Evolutionary conservation across 2,888 invertebrate species (phyloP).

Genomic region (Microctonus hyperodae): DNA sequence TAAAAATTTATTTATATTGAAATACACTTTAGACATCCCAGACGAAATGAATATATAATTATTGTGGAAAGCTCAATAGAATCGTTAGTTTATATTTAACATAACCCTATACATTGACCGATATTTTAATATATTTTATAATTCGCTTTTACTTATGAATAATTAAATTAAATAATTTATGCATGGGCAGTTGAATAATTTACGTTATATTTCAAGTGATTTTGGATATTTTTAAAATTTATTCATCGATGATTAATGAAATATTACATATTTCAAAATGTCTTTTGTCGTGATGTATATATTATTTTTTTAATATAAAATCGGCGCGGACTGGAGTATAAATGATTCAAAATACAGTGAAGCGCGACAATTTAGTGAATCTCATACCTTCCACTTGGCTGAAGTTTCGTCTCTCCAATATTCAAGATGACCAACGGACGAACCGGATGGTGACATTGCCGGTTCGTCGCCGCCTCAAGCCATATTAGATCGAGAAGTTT

Average conservation of each 20-base stretch:
- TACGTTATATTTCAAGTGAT: too few species aligned
- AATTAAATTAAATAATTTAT: too few species aligned
- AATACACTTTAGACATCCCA: background rate
- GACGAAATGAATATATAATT: background rate
- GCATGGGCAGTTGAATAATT: too few species aligned
- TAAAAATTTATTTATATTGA: background rate
- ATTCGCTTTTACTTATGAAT: too few species aligned
- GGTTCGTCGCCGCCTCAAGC: conserved; percentile 62
- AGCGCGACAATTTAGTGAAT: conserved; percentile 55
- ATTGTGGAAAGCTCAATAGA: background rate
- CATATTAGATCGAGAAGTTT: conserved; percentile 62
- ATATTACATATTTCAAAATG: too few species aligned
- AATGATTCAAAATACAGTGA: conserved; percentile 36
- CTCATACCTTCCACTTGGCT: conserved; percentile 62
- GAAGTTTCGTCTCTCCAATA: conserved; percentile 58
- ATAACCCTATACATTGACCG: background rate
- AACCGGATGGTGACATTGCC: conserved; percentile 54
- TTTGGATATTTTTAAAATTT: too few species aligned
- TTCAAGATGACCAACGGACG: conserved; percentile 60
- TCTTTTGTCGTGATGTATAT: background rate
- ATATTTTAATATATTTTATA: background rate
- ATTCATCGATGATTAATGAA: too few species aligned
- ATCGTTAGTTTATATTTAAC: background rate
- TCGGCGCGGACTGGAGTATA: conserved; percentile 17
- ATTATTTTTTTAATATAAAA: background rate